Conservation (phyloP, 1,140 invertebrate genomes). For the Lasaia peninsularis region DNA sequence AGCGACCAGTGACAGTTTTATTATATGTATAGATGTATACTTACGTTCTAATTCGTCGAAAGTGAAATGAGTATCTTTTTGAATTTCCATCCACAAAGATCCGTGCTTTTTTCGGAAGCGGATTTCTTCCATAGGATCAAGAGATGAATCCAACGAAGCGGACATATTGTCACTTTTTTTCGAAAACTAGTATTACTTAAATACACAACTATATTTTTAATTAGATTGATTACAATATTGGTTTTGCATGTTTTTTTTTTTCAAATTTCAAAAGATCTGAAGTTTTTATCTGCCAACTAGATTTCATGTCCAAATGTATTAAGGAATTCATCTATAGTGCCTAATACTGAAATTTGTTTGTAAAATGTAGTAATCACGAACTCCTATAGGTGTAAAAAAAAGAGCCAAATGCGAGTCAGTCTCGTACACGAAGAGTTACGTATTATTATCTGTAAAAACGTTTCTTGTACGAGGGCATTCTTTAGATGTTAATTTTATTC, state of each 20-base stretch:
- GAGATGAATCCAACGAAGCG: conserved; percentile 67
- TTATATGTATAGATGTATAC: too few relatives aligned
- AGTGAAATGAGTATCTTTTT: conserved; percentile 61
- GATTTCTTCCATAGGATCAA: conserved; percentile 78
- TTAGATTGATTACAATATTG: background rate
- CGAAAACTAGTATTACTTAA: background rate
- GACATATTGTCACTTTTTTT: conserved; percentile 40
- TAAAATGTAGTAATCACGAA: too few relatives aligned
- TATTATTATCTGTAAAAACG: too few relatives aligned
- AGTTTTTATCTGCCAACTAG: background rate
- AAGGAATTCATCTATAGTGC: background rate
- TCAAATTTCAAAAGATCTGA: background rate
- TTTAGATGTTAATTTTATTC: too few relatives aligned
- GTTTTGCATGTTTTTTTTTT: background rate
- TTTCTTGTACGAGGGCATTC: too few relatives aligned
- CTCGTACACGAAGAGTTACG: too few relatives aligned
- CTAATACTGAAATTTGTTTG: too few relatives aligned
- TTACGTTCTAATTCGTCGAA: conserved; percentile 64
- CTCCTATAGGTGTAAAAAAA: too few relatives aligned
- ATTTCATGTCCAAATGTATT: background rate
- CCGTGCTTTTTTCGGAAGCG: conserved; percentile 76
- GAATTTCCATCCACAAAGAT: conserved; percentile 67
- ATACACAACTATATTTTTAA: background rate
- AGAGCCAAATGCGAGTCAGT: too few relatives aligned
- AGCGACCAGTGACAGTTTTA: too few relatives aligned